Evolutionary conservation across 37 sponge, comb jelly and placozoan genomes (phyloP).

Genomic region (Beroe forskalii): DNA sequence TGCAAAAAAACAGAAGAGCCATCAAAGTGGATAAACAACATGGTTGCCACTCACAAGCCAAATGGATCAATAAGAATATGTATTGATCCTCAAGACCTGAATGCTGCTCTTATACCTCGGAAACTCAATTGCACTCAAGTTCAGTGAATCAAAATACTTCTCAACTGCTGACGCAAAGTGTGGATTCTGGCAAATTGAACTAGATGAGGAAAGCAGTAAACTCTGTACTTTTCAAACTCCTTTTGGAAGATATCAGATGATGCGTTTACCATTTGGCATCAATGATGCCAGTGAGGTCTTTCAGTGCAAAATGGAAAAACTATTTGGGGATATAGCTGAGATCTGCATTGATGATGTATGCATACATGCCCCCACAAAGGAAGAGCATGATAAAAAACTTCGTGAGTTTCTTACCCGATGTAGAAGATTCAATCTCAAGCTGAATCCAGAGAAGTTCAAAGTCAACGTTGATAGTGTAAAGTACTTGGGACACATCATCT

Average conservation of each 20-base stretch:
- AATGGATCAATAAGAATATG: constrained; percentile 68
- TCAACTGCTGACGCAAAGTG: constrained; percentile 69
- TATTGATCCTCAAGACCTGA: constrained; percentile 73
- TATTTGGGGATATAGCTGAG: constrained; percentile 6
- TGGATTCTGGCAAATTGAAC: constrained; percentile 70
- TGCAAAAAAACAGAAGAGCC: constrained; percentile 63
- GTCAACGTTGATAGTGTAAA: constrained; percentile 65
- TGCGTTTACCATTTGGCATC: constrained; percentile 71
- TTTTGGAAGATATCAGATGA: constrained; percentile 68
- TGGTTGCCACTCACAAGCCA: constrained; percentile 64
- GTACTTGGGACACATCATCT: constrained; percentile 70
- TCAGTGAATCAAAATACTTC: constrained; percentile 67
- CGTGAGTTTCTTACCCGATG: background rate
- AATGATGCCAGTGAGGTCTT: constrained; percentile 75
- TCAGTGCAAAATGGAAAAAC: constrained; percentile 69
- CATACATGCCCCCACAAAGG: constrained; percentile 3
- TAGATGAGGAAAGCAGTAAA: constrained; percentile 61
- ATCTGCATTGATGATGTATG: constrained; percentile 68
- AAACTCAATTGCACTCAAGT: constrained; percentile 70
- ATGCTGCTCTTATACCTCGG: constrained; percentile 67
- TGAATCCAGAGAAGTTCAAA: constrained; percentile 54
- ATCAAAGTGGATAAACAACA: constrained; percentile 69
- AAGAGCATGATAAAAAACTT: constrained; percentile 36
- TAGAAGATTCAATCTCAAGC: background rate
- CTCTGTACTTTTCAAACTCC: constrained; percentile 73